These are phyloP conservation scores for Sphecodes monilicornis DNA, from an alignment of 2,888 invertebrate species.

Conservation along the genomic window DNA sequence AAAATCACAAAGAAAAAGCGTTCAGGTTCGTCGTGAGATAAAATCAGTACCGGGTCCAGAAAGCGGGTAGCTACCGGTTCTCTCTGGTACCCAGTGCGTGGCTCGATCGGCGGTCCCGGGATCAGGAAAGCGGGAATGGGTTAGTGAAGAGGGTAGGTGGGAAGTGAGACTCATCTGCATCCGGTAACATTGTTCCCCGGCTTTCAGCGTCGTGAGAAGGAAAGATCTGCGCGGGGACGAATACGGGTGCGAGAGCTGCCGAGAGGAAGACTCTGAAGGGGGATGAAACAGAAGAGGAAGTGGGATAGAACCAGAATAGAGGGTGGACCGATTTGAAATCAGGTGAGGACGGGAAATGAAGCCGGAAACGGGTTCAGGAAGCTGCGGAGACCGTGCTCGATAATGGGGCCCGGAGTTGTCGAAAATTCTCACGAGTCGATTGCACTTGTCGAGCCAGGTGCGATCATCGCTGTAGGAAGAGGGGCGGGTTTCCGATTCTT, in stretches of 20 bases:
- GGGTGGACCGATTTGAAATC: conserved; percentile 66
- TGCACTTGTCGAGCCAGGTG: conserved; percentile 18
- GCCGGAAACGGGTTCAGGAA: conserved; percentile 70
- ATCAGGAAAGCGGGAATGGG: conserved; percentile 50
- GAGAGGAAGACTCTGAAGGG: not conserved
- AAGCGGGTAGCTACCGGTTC: conserved; percentile 12
- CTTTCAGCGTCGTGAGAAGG: conserved; percentile 63
- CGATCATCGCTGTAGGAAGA: conserved; percentile 19
- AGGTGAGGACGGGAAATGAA: conserved; percentile 79
- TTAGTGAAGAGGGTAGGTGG: conserved; percentile 52
- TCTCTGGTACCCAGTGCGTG: not conserved
- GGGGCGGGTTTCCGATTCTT: conserved; percentile 30
- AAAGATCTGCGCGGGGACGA: conserved; percentile 54
- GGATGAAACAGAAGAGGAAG: not conserved
- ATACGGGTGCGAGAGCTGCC: conserved; percentile 17
- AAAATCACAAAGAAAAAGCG: not conserved
- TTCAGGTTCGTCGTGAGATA: not conserved
- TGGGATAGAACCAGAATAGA: conserved; percentile 13
- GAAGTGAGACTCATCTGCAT: conserved; percentile 77
- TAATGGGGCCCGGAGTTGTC: conserved; percentile 79
- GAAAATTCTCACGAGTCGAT: conserved; percentile 68
- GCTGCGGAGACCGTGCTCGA: conserved; percentile 73
- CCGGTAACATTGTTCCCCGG: conserved; percentile 71
- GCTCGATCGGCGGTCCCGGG: conserved; percentile 47
- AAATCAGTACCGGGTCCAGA: not conserved